Evolutionary conservation across 2,113 vertebrate genomes (phyloP).

Genomic region (Caranx ignobilis): DNA sequence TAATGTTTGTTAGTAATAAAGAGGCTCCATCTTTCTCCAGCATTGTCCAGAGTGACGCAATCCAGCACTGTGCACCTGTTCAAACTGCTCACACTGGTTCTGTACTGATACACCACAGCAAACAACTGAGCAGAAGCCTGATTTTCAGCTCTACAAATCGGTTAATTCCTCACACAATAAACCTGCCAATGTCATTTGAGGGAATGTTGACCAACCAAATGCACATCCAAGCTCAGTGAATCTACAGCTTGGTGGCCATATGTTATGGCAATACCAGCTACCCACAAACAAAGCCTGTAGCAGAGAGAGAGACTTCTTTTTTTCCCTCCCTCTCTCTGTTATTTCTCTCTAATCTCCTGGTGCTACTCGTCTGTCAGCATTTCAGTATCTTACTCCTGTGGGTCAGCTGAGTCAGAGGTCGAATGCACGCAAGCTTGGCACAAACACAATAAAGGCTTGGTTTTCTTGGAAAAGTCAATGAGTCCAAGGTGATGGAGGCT

Average conservation of each 20-base stretch:
- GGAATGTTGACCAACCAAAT: slow-evolving; percentile 72
- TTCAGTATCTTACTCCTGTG: slow-evolving; percentile 60
- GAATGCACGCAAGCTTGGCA: slow-evolving; percentile 51
- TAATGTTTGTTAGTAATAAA: slow-evolving; percentile 26
- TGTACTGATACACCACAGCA: slow-evolving; percentile 44
- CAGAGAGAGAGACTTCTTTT: slow-evolving; percentile 13
- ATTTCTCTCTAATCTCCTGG: slow-evolving; percentile 58
- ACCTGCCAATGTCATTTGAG: slow-evolving; percentile 61
- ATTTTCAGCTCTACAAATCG: slow-evolving; percentile 65
- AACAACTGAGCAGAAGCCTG: slow-evolving; percentile 58
- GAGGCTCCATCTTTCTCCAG: slow-evolving; percentile 7
- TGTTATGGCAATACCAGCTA: slow-evolving; percentile 76
- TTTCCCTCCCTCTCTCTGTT: slow-evolving; percentile 7
- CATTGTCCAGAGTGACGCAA: slow-evolving; percentile 10
- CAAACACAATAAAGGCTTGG: slow-evolving; percentile 56
- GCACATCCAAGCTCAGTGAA: slow-evolving; percentile 66
- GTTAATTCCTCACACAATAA: slow-evolving; percentile 67
- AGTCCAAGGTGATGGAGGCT: background rate
- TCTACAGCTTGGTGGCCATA: slow-evolving; percentile 79
- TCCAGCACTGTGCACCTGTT: slow-evolving; percentile 57
- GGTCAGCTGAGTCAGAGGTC: slow-evolving; percentile 73
- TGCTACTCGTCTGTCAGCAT: slow-evolving; percentile 66
- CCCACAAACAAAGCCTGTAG: slow-evolving; percentile 66
- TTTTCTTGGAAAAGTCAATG: slow-evolving; percentile 31
- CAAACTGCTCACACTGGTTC: slow-evolving; percentile 46